Percentiles rank a stretch among this genome's conserved stretches.
phyloP scores from a whole-genome alignment of 2,888 invertebrate species.

The Scrobipalpa costella region DNA sequence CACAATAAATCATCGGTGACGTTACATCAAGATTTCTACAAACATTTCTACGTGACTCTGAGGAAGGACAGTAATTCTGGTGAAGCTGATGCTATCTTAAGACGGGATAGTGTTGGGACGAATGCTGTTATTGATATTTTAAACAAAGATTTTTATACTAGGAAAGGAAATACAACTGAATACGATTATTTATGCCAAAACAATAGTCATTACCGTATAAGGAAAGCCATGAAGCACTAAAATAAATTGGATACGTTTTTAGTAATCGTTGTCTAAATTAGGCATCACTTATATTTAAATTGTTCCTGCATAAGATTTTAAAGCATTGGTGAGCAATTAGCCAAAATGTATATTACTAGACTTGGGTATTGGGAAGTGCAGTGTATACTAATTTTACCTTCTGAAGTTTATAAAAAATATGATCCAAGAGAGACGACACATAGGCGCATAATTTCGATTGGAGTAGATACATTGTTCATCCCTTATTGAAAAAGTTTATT shows the following conservation, averaged over 20 bases:
- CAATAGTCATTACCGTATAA: neutral
- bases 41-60: conserved; percentile 43
- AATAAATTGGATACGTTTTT: neutral
- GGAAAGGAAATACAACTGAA: neutral
- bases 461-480: too few relatives aligned
- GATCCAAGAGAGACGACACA: too few relatives aligned
- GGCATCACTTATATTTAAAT: neutral
- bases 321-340: too few relatives aligned
- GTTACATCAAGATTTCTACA: conserved; percentile 41
- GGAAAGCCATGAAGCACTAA: neutral
- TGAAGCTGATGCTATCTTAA: conserved; percentile 44
- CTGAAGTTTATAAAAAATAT: too few relatives aligned
- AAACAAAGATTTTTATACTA: neutral
- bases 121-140: neutral
- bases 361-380: too few relatives aligned
- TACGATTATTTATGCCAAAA: neutral
- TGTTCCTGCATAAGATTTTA: too few relatives aligned
- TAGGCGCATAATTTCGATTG: too few relatives aligned
- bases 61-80: conserved; percentile 39
- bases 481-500: too few relatives aligned
- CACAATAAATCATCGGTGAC: conserved; percentile 30
- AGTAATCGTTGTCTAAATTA: neutral
- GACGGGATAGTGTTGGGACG: neutral
- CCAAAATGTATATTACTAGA: too few relatives aligned
- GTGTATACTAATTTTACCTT: too few relatives aligned